Evolutionary conservation across 2,797 vertebrate genomes (phyloP).

Genomic region (Halcyon smyrnensis): DNA sequence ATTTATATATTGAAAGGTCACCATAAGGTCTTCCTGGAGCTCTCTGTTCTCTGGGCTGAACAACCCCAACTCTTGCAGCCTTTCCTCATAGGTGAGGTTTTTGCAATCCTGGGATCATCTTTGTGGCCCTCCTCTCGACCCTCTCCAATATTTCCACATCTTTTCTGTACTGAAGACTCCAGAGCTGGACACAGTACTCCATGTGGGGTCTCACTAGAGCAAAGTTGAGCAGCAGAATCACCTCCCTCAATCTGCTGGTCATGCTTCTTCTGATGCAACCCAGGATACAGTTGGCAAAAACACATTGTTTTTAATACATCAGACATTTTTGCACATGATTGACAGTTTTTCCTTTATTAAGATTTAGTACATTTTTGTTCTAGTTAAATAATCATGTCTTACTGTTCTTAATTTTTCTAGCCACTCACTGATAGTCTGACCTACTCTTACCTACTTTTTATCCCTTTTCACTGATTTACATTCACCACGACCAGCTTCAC

Average conservation of each 20-base stretch:
- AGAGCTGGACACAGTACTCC: not conserved
- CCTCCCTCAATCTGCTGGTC: not conserved
- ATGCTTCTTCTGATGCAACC: not conserved
- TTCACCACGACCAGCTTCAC: not conserved
- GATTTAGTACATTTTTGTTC: not conserved
- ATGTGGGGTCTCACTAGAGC: not conserved
- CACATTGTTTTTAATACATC: not conserved
- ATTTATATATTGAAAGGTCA: not conserved
- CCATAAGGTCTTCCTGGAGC: not conserved
- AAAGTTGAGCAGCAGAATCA: not conserved
- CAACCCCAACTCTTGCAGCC: not conserved
- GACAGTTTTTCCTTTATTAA: not conserved
- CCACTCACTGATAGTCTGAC: not conserved
- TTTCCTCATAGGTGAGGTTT: not conserved
- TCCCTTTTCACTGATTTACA: not conserved
- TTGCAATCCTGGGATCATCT: not conserved
- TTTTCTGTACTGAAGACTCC: too few species aligned
- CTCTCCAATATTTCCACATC: rapidly evolving
- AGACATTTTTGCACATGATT: not conserved
- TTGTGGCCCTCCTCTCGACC: not conserved
- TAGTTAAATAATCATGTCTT: not conserved
- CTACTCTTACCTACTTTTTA: not conserved
- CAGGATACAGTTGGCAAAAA: not conserved
- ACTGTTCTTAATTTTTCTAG: not conserved
- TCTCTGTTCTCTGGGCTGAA: not conserved